phyloP scores from a whole-genome alignment of 1,140 invertebrate genomes.

The Antheraea pernyi region DNA sequence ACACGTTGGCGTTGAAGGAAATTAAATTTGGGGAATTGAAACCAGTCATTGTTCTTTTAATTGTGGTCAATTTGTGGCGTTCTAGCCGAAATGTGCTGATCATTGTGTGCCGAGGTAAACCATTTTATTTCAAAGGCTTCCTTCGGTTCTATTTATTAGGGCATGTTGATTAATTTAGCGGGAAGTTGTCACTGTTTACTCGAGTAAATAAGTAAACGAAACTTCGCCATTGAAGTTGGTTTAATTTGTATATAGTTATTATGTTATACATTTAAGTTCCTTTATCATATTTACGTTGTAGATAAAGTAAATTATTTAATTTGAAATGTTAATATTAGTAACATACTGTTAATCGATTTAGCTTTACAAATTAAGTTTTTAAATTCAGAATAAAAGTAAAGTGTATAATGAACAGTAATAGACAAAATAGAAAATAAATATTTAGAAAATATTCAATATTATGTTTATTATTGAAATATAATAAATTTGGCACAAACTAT shows the following conservation, averaged over 20 bases:
- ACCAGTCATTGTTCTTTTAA: conserved; percentile 74
- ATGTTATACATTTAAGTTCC: neutral
- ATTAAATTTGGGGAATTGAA: conserved; percentile 75
- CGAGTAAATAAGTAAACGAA: neutral
- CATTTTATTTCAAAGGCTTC: conserved; percentile 7
- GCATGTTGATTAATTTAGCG: neutral
- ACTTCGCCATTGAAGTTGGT: neutral
- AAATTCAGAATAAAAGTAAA: no score
- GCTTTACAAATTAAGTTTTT: no score
- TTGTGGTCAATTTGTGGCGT: conserved; percentile 71
- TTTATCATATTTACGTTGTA: no score
- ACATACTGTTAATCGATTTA: no score
- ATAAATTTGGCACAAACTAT: conserved; percentile 4
- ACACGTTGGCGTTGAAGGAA: conserved; percentile 59
- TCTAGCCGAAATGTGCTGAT: conserved; percentile 70
- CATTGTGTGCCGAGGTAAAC: conserved; percentile 45
- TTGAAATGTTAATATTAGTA: neutral
- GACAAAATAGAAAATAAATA: no score
- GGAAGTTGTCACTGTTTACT: conserved; percentile 4
- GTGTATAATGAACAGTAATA: no score
- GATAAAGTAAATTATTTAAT: no score
- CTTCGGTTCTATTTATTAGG: conserved; percentile 9
- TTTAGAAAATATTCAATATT: no score
- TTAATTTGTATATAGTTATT: neutral
- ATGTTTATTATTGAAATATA: no score